phyloP scores from a whole-genome alignment of 2,797 vertebrate species.

The Amblyopsis hoosieri region DNA sequence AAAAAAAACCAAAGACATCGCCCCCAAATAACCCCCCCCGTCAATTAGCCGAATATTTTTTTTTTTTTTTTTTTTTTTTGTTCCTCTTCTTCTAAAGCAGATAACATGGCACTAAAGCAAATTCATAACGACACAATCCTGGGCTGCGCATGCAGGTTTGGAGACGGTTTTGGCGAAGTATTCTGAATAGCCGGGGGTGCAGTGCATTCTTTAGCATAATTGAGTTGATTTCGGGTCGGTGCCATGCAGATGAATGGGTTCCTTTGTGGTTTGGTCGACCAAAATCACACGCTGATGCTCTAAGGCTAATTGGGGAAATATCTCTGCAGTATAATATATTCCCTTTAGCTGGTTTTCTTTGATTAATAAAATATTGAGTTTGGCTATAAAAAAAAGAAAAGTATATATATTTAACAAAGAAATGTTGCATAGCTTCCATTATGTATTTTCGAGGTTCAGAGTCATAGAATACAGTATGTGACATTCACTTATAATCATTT shows the following conservation, averaged over 20 bases:
- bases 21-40: constrained; percentile 31
- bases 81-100: constrained; percentile 32
- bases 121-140: constrained; percentile 40
- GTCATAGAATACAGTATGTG: not conserved
- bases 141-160: constrained; percentile 32
- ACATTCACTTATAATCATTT: not conserved
- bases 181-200: constrained; percentile 37
- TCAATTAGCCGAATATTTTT: constrained; percentile 43
- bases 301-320: constrained; percentile 52
- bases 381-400: constrained; percentile 20
- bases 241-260: constrained; percentile 42
- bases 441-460: constrained; percentile 18
- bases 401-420: constrained; percentile 9
- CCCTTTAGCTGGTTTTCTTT: constrained; percentile 58
- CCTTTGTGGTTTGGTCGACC: constrained; percentile 44
- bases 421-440: constrained; percentile 5
- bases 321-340: constrained; percentile 47
- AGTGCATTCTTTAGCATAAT: constrained; percentile 54
- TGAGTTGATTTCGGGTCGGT: constrained; percentile 41
- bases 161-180: constrained; percentile 37
- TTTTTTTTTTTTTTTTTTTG: constrained; percentile 35
- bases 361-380: constrained; percentile 62
- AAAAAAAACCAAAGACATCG: constrained; percentile 1
- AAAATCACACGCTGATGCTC: constrained; percentile 44
- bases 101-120: constrained; percentile 39